These are phyloP conservation scores for Agrilus planipennis DNA, from an alignment of 1,140 invertebrate genomes.

Conservation along the genomic window DNA sequence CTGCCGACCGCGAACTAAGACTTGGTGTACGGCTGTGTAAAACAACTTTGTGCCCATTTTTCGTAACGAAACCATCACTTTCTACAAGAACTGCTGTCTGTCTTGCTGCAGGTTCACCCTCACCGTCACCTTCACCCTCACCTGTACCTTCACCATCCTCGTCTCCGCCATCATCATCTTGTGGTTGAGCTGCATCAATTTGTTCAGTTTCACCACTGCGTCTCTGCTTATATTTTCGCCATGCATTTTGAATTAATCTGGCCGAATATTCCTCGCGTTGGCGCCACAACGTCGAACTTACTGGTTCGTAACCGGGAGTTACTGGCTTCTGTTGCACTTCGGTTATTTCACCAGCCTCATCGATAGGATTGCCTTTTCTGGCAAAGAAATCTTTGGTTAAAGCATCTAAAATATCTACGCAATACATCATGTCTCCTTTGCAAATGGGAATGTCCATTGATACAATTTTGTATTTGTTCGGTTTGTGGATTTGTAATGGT, in stretches of 20 bases:
- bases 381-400: conserved; percentile 94
- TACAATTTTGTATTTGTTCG: conserved; percentile 97
- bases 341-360: conserved; percentile 71
- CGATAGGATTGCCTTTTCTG: conserved; percentile 83
- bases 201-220: conserved; percentile 37
- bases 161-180: conserved; percentile 22
- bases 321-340: conserved; percentile 66
- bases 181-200: conserved; percentile 37
- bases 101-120: conserved; percentile 33
- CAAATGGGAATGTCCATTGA: conserved; percentile 98
- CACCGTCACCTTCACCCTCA: conserved; percentile 23
- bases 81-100: conserved; percentile 72
- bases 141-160: conserved; percentile 20
- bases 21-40: conserved; percentile 76
- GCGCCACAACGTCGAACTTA: conserved; percentile 85
- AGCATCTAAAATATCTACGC: conserved; percentile 94
- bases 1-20: conserved; percentile 63
- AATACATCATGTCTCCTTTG: conserved; percentile 92
- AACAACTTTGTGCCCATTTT: conserved; percentile 79
- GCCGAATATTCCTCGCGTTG: conserved; percentile 95
- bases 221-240: conserved; percentile 72
- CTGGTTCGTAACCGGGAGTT: conserved; percentile 79
- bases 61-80: conserved; percentile 67
- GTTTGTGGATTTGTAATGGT: conserved; percentile 91
- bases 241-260: conserved; percentile 86